Conservation (phyloP, 1,140 invertebrate species). For the Dendroctonus ponderosae region DNA sequence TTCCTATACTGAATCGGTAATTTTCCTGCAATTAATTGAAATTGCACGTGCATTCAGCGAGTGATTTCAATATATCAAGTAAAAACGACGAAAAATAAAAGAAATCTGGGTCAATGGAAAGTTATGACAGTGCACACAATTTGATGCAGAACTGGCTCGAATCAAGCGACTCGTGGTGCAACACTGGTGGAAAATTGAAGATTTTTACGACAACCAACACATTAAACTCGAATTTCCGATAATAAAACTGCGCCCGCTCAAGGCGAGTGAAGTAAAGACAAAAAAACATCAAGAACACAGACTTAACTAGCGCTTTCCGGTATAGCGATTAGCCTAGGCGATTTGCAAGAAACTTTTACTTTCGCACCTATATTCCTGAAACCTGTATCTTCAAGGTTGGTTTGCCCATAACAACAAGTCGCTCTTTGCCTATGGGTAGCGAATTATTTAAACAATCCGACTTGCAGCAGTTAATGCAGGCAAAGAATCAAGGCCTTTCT, state of each 20-base stretch:
- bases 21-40: no score
- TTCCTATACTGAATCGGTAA: no score
- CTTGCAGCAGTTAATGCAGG: no score
- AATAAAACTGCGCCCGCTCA: not conserved
- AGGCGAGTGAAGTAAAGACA: conserved; percentile 4
- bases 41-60: no score
- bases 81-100: conserved; percentile 19
- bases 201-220: no score
- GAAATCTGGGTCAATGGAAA: conserved; percentile 40
- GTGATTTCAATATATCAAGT: not conserved
- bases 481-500: no score
- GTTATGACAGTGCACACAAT: conserved; percentile 20
- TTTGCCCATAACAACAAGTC: not conserved
- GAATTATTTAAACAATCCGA: not conserved
- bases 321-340: conserved; percentile 4
- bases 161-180: conserved; percentile 5
- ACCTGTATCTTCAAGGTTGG: conserved; percentile 30
- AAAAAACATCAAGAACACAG: not conserved
- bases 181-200: not conserved
- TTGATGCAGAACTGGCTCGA: conserved; percentile 38
- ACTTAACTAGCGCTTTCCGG: conserved; percentile 14
- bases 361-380: conserved; percentile 20
- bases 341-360: conserved; percentile 28
- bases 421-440: not conserved
- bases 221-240: no score